Evolutionary conservation across 2,113 vertebrate species (phyloP).

Genomic region (Burhinus bistriatus): DNA sequence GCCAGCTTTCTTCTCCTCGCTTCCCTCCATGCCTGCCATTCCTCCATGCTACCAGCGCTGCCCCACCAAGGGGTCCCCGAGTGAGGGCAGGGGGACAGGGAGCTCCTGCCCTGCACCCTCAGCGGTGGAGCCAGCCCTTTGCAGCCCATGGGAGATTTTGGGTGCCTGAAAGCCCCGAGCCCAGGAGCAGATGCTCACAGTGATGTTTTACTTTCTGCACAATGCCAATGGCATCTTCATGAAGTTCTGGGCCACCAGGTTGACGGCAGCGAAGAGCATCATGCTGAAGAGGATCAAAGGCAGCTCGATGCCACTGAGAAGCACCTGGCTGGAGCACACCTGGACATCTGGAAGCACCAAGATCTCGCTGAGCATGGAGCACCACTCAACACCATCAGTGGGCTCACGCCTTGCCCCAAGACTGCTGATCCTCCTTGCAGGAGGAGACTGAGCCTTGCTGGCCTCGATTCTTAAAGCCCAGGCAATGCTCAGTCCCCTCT

Average conservation of each 20-base stretch:
- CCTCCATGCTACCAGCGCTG: not conserved
- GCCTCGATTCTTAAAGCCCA: not conserved
- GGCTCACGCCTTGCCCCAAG: fast-evolving
- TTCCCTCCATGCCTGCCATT: not conserved
- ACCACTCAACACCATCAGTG: fast-evolving
- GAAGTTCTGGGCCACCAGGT: not conserved
- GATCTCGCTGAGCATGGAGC: not conserved
- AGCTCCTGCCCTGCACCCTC: not conserved
- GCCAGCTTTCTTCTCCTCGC: not conserved
- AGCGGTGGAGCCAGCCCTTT: not conserved
- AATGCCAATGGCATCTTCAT: fast-evolving
- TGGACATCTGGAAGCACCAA: not conserved
- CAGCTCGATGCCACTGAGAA: conserved; percentile 11
- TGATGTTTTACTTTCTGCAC: not conserved
- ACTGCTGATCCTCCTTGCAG: not conserved
- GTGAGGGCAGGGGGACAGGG: fast-evolving
- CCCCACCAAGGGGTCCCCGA: not conserved
- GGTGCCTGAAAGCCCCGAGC: not conserved
- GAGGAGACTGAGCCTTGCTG: not conserved
- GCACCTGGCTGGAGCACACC: not conserved
- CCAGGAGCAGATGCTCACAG: not conserved
- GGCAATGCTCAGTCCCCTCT: not conserved
- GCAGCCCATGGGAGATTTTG: not conserved
- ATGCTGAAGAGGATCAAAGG: not conserved
- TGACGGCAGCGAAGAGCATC: not conserved